Base-by-base conservation (phyloP, 2,113 vertebrate species). In the Salvator merianae region DNA sequence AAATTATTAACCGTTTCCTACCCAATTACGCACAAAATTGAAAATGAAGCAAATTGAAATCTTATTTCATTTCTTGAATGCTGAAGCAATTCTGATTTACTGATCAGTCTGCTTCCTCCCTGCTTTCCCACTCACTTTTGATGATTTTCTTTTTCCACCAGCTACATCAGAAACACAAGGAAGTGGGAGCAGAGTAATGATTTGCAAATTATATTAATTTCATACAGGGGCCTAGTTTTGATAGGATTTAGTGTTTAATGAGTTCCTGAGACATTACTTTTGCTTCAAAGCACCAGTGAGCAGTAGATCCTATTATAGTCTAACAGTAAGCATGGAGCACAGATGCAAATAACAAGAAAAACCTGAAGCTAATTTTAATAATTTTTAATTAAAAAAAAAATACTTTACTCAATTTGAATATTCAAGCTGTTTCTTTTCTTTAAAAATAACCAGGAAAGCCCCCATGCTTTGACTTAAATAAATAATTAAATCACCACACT, bases 201-300 rank as follows among this genome's bases (percentile, higher is more conserved):
- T 90, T 91, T 93, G 90, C 89, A 94, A 94, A 94, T 93, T 90
- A 89, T 92, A 91, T 92, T 94, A 91, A 94, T 93, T 94, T 94
- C 91, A 89, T 90, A 93, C 88, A 90, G 88, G 89, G 90, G 82
- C 87, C 92, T 93, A 88, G 88, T 90, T 94, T 93, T 94, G 91
- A 92, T 93, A 92, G 92, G 92, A 94, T 94, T 94, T 94, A 91
- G 90, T 92, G 86, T 20, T 30, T 94, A 94, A 94, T 94, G 91
- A 92, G 91, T 91, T 94, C 93, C 94, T 93, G 93, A 93, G 89
- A 94, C 77, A 81, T 90, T 93, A 93, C 90, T 94, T 84, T 94
- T 93, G 93, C 91, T 94, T 93, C 93, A 94, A 94, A 94, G 91
- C 93, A 90, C 91, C 91, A 89, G 87, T 94, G 93, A 94, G 91